phyloP scores from a whole-genome alignment of 2,113 vertebrate genomes.

The Ranitomeya imitator region DNA sequence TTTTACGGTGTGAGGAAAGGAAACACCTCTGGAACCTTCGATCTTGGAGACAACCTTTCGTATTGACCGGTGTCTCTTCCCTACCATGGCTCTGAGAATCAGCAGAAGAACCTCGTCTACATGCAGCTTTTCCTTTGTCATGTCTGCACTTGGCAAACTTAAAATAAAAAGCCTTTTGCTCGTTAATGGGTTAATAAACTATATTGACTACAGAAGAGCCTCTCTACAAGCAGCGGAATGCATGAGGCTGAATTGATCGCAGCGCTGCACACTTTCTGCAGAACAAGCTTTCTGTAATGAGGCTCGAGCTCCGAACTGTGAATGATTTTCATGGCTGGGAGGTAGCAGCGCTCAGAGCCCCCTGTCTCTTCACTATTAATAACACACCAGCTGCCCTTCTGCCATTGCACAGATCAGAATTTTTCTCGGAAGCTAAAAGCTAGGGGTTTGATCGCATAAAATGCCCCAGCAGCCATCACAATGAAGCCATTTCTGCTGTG shows the following conservation, averaged over 20 bases:
- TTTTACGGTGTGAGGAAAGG: no score
- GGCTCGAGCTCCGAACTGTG: background rate
- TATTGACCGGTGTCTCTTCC: no score
- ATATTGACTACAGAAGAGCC: background rate
- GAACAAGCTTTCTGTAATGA: conserved; percentile 16
- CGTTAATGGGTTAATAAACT: background rate
- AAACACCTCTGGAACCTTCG: no score
- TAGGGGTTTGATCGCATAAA: background rate
- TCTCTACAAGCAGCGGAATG: background rate
- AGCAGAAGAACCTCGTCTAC: background rate
- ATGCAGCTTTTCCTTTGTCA: background rate
- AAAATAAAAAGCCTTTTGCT: background rate
- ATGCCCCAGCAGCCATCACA: background rate
- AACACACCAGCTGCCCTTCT: conserved; percentile 24
- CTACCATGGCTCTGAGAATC: background rate
- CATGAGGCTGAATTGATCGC: background rate
- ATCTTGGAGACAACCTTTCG: no score
- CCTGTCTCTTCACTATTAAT: background rate
- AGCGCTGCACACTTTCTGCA: background rate
- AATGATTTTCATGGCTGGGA: conserved; percentile 27
- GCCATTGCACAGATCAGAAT: background rate
- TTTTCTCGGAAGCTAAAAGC: background rate
- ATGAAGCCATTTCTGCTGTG: background rate
- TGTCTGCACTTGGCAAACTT: background rate
- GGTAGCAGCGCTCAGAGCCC: background rate